Base-by-base conservation (phyloP, 2,113 vertebrate species). In the Drymodes brunneopygia region DNA sequence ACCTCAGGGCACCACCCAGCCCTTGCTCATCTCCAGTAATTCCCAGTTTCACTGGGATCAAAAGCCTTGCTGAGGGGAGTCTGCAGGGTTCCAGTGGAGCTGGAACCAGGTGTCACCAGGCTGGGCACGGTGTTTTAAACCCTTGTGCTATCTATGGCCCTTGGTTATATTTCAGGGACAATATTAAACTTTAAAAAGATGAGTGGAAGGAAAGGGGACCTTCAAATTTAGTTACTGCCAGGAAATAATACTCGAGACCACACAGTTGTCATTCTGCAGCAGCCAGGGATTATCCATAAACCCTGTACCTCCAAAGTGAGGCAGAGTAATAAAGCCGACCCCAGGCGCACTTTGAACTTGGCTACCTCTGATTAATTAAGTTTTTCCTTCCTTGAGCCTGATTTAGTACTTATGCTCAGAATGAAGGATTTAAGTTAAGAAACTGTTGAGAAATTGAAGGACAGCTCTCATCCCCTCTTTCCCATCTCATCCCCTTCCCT, bases 281-380 rank as follows among this genome's bases (percentile, higher is more conserved):
- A 95, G 88, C 14, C 48, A 36, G 54, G 83, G 92, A 91, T 96
- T 95, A 93, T 72, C 92, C 62, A 29, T 51, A 89, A 94, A 75
- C 36, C 77, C 91, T 27, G 21, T 5, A 61, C 86, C 86, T 91
- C 88, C 83, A 40, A 40, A 94, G 90, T 8, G 48, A 36, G 38
- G 86, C 58, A 35, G 2, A 73, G 92, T 3, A 58, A 44, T 64
- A 83, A 75, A 78, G 42, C 93, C 40, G 86, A 91, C 95, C 96
- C 88, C 78, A 17, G 81, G 86, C 21, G 6, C 88, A 65, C 96
- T 95, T 57, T 92, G 96, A 96, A 96, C 92, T 94, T 40, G 10
- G 58, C 83, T 85, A 70, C 88, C 88, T 92, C 96, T 94, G 91
- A 95, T 97, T 95, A 94, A 97, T 96, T 96, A 94, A 91, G 81